Evolutionary conservation across 1,140 invertebrate species (phyloP), one percentile per base, ranked within the genome.

Genomic region (Macrocentrus cingulum): DNA sequence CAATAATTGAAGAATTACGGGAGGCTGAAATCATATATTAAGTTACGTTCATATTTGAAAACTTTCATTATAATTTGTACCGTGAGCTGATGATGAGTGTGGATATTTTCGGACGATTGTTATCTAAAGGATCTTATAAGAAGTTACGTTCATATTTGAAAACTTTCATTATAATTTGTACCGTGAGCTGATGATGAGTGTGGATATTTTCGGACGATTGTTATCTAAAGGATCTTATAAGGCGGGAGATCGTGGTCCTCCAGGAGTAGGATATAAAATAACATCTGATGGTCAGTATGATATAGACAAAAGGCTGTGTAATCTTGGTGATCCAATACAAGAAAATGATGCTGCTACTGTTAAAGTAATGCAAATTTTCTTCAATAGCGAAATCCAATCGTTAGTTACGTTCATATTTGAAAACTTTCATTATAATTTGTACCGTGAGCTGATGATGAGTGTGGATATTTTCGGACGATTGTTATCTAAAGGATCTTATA

Each of bases 401-500:
- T 37, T 36, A 41, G n/a, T n/a, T n/a, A n/a, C n/a, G n/a, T n/a
- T 41, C 3, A 41, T 7, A 41, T n/a, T 41, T 4, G 16, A 9
- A 9, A 7, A 41, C 39, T 15, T n/a, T n/a, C n/a, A n/a, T n/a
- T n/a, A n/a, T n/a, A n/a, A n/a, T n/a, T n/a, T n/a, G n/a, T n/a
- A n/a, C n/a, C n/a, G n/a, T n/a, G n/a, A n/a, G n/a, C n/a, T n/a
- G n/a, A 49, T 6, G n/a, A 57, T 57, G 36, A 57, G 46, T 39
- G 37, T 57, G 16, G 61, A 62, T 22, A 50, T 59, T 32, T 62
- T 62, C 29, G 56, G 61, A 59, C 56, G 56, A 16, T 9, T 44
- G 2, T 32, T 55, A n/a, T 18, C 22, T 20, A 25, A 29, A 16
- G 13, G 19, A 53, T 32, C 11, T 22, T 19, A 13, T 2, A 34